Conservation (phyloP, 2,113 vertebrate genomes). For the Catharus fuscescens region DNA sequence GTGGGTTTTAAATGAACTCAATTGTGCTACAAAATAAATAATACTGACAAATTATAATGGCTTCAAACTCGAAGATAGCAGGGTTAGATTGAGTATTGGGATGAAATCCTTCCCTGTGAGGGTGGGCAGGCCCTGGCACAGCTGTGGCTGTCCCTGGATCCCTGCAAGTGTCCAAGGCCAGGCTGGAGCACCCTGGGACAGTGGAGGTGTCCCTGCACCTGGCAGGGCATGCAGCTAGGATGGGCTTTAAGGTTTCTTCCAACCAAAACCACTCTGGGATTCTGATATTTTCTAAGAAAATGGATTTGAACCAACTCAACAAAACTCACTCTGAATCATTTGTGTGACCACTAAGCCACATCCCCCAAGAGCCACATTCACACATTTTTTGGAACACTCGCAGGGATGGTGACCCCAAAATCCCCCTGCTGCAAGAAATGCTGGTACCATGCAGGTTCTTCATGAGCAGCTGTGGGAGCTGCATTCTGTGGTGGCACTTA, state of each 20-base stretch:
- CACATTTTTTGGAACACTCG: neutral
- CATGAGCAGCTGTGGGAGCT: neutral
- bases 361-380: neutral
- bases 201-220: neutral
- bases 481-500: constrained; percentile 71
- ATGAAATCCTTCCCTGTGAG: neutral
- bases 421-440: neutral
- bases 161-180: neutral
- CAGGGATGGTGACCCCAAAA: neutral
- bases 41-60: neutral
- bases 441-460: neutral
- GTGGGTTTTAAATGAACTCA: neutral
- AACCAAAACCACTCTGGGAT: neutral
- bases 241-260: neutral
- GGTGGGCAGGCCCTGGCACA: neutral
- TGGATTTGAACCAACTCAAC: neutral
- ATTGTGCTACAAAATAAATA: neutral
- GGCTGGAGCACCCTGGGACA: rapidly evolving
- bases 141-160: neutral
- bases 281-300: neutral
- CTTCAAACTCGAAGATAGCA: neutral
- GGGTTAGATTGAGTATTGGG: neutral
- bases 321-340: neutral
- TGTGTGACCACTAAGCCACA: neutral
- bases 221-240: rapidly evolving